Base-by-base conservation (phyloP, 1,140 invertebrate genomes). In the Drosophila ogumai region DNA sequence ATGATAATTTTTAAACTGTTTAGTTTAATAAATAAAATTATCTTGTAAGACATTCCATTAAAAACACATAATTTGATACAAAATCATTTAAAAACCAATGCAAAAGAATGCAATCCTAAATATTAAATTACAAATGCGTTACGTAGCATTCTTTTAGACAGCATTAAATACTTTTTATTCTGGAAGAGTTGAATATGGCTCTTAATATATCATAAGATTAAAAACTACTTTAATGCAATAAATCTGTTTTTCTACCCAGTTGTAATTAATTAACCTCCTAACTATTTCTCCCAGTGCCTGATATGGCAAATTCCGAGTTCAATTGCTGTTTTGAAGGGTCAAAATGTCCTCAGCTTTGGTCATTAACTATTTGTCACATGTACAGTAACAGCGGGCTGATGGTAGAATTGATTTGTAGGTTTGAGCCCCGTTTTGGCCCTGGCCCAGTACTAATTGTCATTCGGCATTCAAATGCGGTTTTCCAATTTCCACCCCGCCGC, bases 331-430 rank as follows among this genome's bases (percentile, higher is more conserved):
- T 67, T 46, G 44, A 55, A 41, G 67, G 82, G 75, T 87, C 82
- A 87, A 77, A 46, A 63, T 32, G 52, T 82, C 49, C 58, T 73
- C 43, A 79, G 64, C 66, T 75, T 77, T 47, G 52, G 31, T 25
- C 54, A 88, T 82, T 82, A 87, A 79, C 79, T 79, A 79, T 67
- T 73, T 61, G 65, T 44, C 81, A 60, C 52, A 41, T 44, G 57
- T 7, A 65, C 22, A 22, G 10, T 32, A 13, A 28, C 25, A 28
- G 25, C 25, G 25, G 5, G 13, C n/a, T 54, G 31, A 31, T 47
- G 6, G n/a, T 36, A 6, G 46, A 59, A 74, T 74, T 63, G 71
- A 74, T 74, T 74, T 74, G 71, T 60, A 32, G 28, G 32, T 54
- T 56, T 46, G 63, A 13, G 58, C 41, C 36, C 44, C 63, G 76